Conservation (phyloP, 1,140 invertebrate species). For the Ips typographus region DNA sequence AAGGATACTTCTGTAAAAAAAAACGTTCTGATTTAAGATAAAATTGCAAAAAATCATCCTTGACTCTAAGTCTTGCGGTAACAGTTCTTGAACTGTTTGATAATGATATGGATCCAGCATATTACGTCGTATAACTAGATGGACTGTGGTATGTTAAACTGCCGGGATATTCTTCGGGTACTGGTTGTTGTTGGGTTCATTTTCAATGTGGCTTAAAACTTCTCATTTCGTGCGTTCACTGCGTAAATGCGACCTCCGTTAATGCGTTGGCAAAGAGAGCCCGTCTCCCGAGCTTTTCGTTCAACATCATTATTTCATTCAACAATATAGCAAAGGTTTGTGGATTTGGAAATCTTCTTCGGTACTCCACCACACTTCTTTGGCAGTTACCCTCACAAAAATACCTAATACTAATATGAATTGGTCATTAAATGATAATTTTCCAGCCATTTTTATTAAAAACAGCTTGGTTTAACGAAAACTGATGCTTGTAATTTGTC, state of each 20-base stretch:
- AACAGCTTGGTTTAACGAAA: background rate
- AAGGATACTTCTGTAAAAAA: slow-evolving; percentile 6
- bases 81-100: background rate
- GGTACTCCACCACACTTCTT: background rate
- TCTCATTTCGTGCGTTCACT: slow-evolving; percentile 21
- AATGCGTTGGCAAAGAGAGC: slow-evolving; percentile 11
- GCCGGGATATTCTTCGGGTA: slow-evolving; percentile 16
- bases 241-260: slow-evolving; percentile 10
- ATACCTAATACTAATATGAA: background rate
- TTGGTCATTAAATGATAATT: slow-evolving; percentile 11
- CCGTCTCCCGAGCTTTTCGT: slow-evolving; percentile 2
- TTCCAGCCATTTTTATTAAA: slow-evolving; percentile 3
- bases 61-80: slow-evolving; percentile 1
- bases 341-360: slow-evolving; percentile 8
- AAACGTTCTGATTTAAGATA: slow-evolving; percentile 10
- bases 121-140: slow-evolving; percentile 20
- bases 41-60: slow-evolving; percentile 11
- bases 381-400: slow-evolving; percentile 5
- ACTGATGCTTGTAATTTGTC: too few species aligned
- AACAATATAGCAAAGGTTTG: slow-evolving; percentile 7
- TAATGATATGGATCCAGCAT: slow-evolving; percentile 1
- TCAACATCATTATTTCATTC: background rate
- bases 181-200: slow-evolving; percentile 17
- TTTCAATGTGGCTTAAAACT: slow-evolving; percentile 16
- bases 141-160: slow-evolving; percentile 21